Percentiles rank a stretch among this genome's conserved stretches.
These are phyloP conservation scores for Nymphicus hollandicus DNA, from an alignment of 2,113 vertebrate species.

Conservation along the genomic window DNA sequence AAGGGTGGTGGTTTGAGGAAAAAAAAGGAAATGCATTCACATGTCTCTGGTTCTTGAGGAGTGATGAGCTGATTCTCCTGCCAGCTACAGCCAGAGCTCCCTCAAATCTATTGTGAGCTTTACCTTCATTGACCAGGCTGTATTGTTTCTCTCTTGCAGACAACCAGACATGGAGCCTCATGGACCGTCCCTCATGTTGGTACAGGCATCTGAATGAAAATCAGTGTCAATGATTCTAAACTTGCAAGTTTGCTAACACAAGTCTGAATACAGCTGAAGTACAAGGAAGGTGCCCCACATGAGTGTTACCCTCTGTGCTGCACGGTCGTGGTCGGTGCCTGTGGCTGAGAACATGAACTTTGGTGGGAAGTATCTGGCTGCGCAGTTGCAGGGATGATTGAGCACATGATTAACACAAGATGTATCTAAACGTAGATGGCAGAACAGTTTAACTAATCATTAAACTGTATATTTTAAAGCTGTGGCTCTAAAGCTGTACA, in stretches of 20 bases:
- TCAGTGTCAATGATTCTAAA: not conserved
- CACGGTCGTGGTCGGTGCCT: fast-evolving
- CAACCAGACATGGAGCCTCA: fast-evolving
- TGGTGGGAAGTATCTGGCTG: fast-evolving
- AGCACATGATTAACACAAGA: not conserved
- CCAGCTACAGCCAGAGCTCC: not conserved
- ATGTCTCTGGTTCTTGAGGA: not conserved
- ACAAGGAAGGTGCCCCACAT: not conserved
- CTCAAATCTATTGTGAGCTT: fast-evolving
- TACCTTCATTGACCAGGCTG: not conserved
- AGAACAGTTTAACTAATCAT: not conserved
- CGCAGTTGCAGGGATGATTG: fast-evolving
- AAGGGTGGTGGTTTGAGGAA: not conserved
- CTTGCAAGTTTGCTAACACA: not conserved
- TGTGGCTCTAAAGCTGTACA: not conserved
- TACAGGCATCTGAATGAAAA: not conserved
- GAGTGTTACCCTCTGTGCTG: fast-evolving
- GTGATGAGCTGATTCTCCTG: not conserved
- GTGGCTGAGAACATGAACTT: not conserved
- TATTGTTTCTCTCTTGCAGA: not conserved
- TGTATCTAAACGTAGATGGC: not conserved
- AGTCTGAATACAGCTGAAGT: fast-evolving
- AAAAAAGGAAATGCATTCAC: not conserved
- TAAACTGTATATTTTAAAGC: not conserved
- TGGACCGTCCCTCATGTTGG: not conserved